These are phyloP conservation scores for Lepidostoma basale DNA, from an alignment of 1,140 invertebrate genomes.

Conservation along the genomic window DNA sequence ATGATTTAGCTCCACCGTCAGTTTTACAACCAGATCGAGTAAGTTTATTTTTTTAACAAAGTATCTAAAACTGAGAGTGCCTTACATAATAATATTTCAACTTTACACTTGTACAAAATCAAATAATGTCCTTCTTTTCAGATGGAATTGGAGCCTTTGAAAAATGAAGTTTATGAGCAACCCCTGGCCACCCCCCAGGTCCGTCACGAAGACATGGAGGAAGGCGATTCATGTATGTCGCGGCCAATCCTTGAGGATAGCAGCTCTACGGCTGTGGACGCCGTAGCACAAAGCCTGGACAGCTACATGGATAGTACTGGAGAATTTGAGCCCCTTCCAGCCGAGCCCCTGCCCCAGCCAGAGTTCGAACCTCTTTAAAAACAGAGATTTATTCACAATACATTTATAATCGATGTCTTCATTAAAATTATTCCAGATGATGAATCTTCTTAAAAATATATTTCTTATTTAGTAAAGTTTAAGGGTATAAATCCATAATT, in stretches of 20 bases:
- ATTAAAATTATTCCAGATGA: too few species aligned
- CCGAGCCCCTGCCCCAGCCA: slow-evolving; percentile 58
- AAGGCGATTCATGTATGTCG: background rate
- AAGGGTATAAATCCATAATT: too few species aligned
- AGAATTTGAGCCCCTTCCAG: slow-evolving; percentile 58
- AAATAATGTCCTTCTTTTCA: slow-evolving; percentile 41
- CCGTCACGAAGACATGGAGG: slow-evolving; percentile 39
- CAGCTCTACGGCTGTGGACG: background rate
- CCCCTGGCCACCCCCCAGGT: slow-evolving; percentile 57
- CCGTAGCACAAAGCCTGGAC: slow-evolving; percentile 33
- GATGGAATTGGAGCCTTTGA: slow-evolving; percentile 54
- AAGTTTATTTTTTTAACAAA: slow-evolving; percentile 14
- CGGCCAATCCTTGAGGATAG: background rate
- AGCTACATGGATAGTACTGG: slow-evolving; percentile 50
- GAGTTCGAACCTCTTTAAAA: slow-evolving; percentile 59
- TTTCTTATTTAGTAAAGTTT: too few species aligned
- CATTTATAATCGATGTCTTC: too few species aligned
- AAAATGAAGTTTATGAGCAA: slow-evolving; percentile 54
- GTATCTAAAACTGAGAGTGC: background rate
- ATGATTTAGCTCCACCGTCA: slow-evolving; percentile 58
- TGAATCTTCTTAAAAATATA: too few species aligned
- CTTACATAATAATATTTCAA: background rate
- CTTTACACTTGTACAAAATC: background rate
- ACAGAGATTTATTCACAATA: too few species aligned
- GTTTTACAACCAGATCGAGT: slow-evolving; percentile 57